Evolutionary conservation across 2,888 invertebrate species (phyloP), one percentile per base, ranked within the genome.

Genomic region (Nycteola revayana): DNA sequence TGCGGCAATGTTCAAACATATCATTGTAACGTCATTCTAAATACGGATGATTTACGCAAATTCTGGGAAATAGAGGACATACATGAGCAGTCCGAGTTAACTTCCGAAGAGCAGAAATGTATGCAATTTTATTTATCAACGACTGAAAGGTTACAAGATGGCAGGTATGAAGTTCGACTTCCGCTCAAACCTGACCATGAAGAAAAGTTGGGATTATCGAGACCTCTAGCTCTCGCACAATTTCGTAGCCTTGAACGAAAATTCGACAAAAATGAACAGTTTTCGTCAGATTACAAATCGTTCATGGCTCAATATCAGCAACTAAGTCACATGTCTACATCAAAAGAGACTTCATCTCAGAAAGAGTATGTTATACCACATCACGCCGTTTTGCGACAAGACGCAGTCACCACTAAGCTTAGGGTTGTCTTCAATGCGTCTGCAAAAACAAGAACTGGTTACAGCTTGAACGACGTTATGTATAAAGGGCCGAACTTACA

Each of bases 381-480:
- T 17, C 47, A 52, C 28, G 36, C 42, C 21, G 43, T 55, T 1
- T 2, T 24, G 22, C 35, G 45, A n/a, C n/a, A n/a, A 0, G 49
- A 55, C 1, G 49, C 49, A 5, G 35, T 25, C 9, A 49, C 53
- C 1, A 51, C 51, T 1, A 17, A 37, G 20, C 25, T 41, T 2
- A 32, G 57, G 5, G 57, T 52, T 0, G 55, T 56, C 1, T 57
- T 50, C 23, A 53, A 60, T 30, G 56, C 41, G 7, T 52, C 54
- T 1, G 21, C 37, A 17, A 37, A 35, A 42, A 49, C 45, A 18
- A 40, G 31, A n/a, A 33, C 28, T 7, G 42, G 49, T 0, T 25
- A 10, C 0, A 49, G 49, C 7, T 20, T 62, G 1, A 62, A 62
- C 33, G 55, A 53, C 10, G 1, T 55, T 0, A 55, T 56, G 47